Evolutionary conservation across 2,113 vertebrate genomes (phyloP).

Genomic region (Ceratotherium simum): DNA sequence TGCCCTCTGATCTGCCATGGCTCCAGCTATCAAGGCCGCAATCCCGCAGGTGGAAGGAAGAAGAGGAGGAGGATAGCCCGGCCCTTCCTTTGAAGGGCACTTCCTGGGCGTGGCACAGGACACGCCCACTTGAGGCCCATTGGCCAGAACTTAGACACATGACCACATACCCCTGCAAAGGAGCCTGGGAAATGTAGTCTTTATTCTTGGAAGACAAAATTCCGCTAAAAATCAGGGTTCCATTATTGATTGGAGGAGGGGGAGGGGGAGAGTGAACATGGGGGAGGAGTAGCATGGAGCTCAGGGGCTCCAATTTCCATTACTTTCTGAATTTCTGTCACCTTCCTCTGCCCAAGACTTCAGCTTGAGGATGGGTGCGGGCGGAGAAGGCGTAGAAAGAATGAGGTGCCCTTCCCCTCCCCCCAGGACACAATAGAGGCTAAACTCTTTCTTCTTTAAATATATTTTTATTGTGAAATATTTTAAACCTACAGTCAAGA

Average conservation of each 20-base stretch:
- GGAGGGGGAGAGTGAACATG: background rate
- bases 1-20: background rate
- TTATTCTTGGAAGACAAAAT: background rate
- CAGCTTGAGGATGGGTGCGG: background rate
- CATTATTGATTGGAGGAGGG: background rate
- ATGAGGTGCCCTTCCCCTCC: fast-evolving
- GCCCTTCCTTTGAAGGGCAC: background rate
- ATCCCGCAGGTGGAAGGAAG: fast-evolving
- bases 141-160: background rate
- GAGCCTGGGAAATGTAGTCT: background rate
- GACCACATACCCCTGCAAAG: background rate
- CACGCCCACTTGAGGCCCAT: background rate
- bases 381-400: background rate
- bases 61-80: fast-evolving
- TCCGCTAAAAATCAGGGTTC: background rate
- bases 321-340: background rate
- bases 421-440: background rate
- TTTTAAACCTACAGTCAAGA: background rate
- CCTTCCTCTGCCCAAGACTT: background rate
- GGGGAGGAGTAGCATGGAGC: too few species aligned
- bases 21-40: background rate
- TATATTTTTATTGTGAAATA: background rate
- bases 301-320: background rate
- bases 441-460: background rate
- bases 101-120: background rate